Evolutionary conservation across 2,888 invertebrate species (phyloP).

Genomic region (Ormyrus thymus): DNA sequence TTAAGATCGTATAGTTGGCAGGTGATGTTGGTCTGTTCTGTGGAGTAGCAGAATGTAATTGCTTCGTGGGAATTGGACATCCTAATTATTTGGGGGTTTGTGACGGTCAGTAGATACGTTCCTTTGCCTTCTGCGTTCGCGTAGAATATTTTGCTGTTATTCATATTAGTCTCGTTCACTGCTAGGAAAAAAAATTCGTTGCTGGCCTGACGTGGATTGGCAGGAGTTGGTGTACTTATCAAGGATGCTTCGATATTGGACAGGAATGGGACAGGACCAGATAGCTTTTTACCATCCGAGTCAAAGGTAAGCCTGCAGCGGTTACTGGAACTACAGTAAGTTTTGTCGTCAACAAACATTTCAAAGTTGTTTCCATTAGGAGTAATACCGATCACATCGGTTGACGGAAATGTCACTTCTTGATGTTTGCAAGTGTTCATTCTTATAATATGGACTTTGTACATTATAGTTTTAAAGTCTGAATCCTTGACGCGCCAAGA

Average conservation of each 20-base stretch:
- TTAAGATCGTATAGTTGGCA: constrained; percentile 28
- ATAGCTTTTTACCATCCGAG: constrained; percentile 23
- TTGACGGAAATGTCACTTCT: not conserved
- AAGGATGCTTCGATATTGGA: not conserved
- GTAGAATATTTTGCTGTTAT: not conserved
- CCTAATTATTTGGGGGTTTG: not conserved
- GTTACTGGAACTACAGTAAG: not conserved
- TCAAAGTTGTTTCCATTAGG: constrained; percentile 36
- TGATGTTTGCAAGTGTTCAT: constrained; percentile 2
- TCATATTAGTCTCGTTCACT: not conserved
- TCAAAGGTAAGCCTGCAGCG: constrained; percentile 22
- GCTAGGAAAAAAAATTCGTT: constrained; percentile 9
- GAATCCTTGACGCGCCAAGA: constrained; percentile 28
- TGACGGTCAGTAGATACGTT: not conserved
- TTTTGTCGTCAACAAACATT: constrained; percentile 12
- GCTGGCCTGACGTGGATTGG: not conserved
- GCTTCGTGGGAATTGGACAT: constrained; percentile 14
- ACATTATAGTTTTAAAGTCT: not conserved
- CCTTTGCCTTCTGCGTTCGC: constrained; percentile 13
- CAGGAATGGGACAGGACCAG: constrained; percentile 15
- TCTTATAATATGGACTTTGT: constrained; percentile 15
- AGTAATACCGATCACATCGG: not conserved
- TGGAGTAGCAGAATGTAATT: constrained; percentile 23
- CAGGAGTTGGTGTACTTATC: not conserved
- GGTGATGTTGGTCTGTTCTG: constrained; percentile 23